A percentile compares a stretch with the other conserved stretches of the same genome.
phyloP scores from a whole-genome alignment of 2,113 vertebrate genomes.

The Mystacornis crossleyi region DNA sequence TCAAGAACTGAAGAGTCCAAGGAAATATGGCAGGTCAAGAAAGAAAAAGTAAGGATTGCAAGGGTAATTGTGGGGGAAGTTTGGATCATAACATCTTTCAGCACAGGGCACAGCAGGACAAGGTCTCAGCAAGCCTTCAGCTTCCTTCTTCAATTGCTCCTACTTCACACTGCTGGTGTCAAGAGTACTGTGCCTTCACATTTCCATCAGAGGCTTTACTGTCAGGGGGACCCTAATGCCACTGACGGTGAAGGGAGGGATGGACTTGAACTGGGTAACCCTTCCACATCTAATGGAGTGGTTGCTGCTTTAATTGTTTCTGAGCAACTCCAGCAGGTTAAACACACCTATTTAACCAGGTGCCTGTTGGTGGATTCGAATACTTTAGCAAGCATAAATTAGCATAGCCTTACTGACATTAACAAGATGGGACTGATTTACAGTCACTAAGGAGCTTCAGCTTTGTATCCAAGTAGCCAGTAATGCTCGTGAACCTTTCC shows the following conservation, averaged over 20 bases:
- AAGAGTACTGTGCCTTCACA: neutral
- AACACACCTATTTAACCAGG: slow-evolving; percentile 23
- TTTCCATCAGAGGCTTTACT: neutral
- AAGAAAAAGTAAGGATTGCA: neutral
- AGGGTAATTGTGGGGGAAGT: neutral
- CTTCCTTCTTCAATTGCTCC: neutral
- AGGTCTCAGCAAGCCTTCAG: neutral
- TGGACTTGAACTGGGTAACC: neutral
- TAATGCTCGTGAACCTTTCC: neutral
- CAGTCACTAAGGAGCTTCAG: neutral
- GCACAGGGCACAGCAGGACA: neutral
- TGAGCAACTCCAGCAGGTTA: slow-evolving; percentile 26
- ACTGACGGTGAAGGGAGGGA: neutral
- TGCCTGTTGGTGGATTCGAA: slow-evolving; percentile 7
- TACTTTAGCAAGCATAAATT: slow-evolving; percentile 45
- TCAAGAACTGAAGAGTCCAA: neutral
- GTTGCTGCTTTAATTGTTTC: slow-evolving; percentile 31
- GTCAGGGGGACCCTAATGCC: neutral
- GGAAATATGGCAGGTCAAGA: neutral
- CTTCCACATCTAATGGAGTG: neutral
- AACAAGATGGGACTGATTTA: slow-evolving; percentile 31
- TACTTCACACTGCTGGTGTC: neutral
- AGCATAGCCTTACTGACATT: slow-evolving; percentile 11
- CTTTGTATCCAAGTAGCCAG: neutral
- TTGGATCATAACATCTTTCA: neutral